Evolutionary conservation across 2,113 vertebrate genomes (phyloP), one percentile per base, ranked within the genome.

Genomic region (Passer domesticus): DNA sequence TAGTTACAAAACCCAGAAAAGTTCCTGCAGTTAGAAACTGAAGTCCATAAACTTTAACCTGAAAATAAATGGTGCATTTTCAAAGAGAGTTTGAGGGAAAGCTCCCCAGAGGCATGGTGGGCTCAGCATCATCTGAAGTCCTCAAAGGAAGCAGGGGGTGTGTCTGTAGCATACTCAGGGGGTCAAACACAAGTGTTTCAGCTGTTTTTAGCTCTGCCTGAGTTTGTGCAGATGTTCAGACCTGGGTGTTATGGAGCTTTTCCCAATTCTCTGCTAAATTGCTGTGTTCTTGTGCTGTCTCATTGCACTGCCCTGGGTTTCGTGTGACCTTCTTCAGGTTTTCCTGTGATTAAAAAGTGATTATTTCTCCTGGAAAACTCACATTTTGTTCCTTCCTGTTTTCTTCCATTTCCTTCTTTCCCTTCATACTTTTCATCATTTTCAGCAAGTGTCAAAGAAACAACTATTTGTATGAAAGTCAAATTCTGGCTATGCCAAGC

Each of bases 251-350:
- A 12, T 2, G 10, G 84, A 44, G n/a, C 77, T 92, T 83, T 91
- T 81, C 53, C 74, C 62, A 50, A 0, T 63, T 87, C 66, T 41
- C 60, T 87, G 27, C 31, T 41, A 15, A 74, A 49, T 9, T 10
- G 0, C 15, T 8, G 1, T 35, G 23, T 24, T 46, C 44, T 23
- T 50, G 23, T 0, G 0, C 52, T 33, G 24, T 49, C 56, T 56
- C 31, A 18, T 30, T 6, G 1, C 4, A 0, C 37, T 53, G 52
- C 43, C 52, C 20, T 9, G 17, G 30, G 21, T 72, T 59, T 18
- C 5, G 4, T 6, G 6, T 67, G 83, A 79, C 47, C 70, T 87
- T 85, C 87, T 44, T 31, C 47, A 63, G 76, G 35, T 68, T n/a
- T 72, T 62, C 13, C 53, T 59, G 7, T 10, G 10, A 25, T 72